phyloP scores from a whole-genome alignment of 1,140 invertebrate genomes.

The Sesamia nonagrioides region DNA sequence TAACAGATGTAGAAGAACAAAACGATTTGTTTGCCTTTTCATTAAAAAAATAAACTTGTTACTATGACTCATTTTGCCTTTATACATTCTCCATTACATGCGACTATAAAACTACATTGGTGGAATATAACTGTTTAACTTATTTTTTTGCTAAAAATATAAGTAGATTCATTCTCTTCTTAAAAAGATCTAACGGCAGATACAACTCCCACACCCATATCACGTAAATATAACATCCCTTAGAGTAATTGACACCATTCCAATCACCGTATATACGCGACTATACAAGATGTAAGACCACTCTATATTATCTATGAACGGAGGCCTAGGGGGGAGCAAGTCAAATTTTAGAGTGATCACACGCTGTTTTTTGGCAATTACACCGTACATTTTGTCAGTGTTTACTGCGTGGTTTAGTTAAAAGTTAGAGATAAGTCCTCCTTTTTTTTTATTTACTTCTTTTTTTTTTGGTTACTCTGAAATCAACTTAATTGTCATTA shows the following conservation, averaged over 20 bases:
- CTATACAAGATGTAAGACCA: not conserved
- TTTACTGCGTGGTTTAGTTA: too few species aligned
- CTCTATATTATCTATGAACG: conserved; percentile 37
- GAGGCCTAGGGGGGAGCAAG: too few species aligned
- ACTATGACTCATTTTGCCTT: not conserved
- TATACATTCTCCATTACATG: conserved; percentile 23
- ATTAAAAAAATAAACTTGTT: conserved; percentile 27
- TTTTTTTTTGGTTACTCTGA: too few species aligned
- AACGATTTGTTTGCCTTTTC: conserved; percentile 6
- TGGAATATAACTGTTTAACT: conserved; percentile 28
- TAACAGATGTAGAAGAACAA: conserved; percentile 34
- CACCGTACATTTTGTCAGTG: too few species aligned
- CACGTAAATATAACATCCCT: conserved; percentile 4
- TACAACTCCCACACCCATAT: conserved; percentile 2
- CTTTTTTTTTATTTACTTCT: too few species aligned
- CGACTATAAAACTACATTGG: conserved; percentile 15
- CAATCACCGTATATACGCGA: not conserved
- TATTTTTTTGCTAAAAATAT: not conserved
- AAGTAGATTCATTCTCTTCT: not conserved
- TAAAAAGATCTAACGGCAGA: conserved; percentile 22
- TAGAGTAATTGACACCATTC: conserved; percentile 34
- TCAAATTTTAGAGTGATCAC: too few species aligned
- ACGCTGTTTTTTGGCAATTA: too few species aligned
- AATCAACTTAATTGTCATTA: too few species aligned
- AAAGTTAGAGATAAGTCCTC: too few species aligned